Base-by-base conservation (phyloP, 1,140 invertebrate genomes). In the Whitmania pigra region DNA sequence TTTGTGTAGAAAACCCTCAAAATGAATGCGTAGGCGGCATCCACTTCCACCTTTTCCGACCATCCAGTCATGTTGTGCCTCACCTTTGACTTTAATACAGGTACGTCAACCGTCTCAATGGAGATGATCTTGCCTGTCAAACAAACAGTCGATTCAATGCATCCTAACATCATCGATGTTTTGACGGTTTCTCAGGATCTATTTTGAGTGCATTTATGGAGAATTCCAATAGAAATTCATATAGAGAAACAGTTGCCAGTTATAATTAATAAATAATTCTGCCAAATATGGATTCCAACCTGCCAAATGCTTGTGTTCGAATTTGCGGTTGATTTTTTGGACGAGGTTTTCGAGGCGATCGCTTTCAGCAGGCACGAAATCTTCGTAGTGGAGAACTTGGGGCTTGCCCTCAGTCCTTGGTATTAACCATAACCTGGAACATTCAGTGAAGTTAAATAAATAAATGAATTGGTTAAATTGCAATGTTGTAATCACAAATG, bases 1-100 rank as follows among this genome's bases (percentile, higher is more conserved):
- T 40, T 73, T 49, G 53, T 69, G 49, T 69, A 73, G 53, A 73
- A 73, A 43, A 73, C 72, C 7, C 72, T 60, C 43, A 73, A 29
- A n/a, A 73, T 66, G 72, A 73, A 73, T n/a, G 68, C 67, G 36
- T 73, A 53, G 67, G 72, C 36, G 9, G 31, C 69, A 49, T 73
- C 72, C 18, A 49, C n/a, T 13, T 70, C 55, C 9, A 29, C 67
- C 25, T 43, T 40, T 53, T 73, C 72, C n/a, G 67, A 57, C 72
- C 72, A 73, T 49, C 43, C 67, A 3, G 72, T 73, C 18, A 68
- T 55, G 53, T 57, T 31, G 53, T 57, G 40, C 40, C 66, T 29
- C 18, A 73, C 68, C n/a, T 31, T 53, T n/a, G 31, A 60, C 27
- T 55, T 40, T 5, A 70, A 18, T 15, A 73, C 53, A 17, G 72